These are phyloP conservation scores for Carollia perspicillata DNA, from an alignment of 2,113 vertebrate species.

Conservation along the genomic window DNA sequence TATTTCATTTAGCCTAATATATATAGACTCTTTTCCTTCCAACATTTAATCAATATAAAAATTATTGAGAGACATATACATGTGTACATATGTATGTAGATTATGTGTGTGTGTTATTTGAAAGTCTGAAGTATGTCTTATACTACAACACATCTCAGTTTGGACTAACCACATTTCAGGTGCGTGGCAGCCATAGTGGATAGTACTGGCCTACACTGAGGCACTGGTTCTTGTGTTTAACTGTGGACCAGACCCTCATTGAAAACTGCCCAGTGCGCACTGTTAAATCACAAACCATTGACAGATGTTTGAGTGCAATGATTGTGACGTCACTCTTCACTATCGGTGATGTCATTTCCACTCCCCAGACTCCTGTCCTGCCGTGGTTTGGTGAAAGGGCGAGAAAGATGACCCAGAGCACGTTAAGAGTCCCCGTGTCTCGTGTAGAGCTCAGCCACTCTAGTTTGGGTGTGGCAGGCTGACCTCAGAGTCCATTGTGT, in stretches of 20 bases:
- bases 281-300: background rate
- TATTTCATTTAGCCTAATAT: background rate
- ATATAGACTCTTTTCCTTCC: conserved; percentile 25
- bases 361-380: conserved; percentile 42
- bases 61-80: background rate
- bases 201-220: background rate
- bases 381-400: conserved; percentile 65
- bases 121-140: background rate
- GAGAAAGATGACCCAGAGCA: conserved; percentile 69
- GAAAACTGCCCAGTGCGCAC: background rate
- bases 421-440: conserved; percentile 46
- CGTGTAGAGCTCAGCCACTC: conserved; percentile 34
- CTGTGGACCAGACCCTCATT: background rate
- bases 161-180: background rate
- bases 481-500: conserved; percentile 79
- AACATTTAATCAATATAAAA: conserved; percentile 20
- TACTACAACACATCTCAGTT: background rate
- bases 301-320: background rate
- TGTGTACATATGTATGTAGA: background rate
- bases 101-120: background rate
- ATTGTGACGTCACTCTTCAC: background rate
- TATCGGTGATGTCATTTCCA: conserved; percentile 39
- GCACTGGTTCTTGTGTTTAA: background rate
- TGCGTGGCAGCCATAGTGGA: background rate
- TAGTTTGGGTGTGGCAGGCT: conserved; percentile 76